Evolutionary conservation across 2,888 invertebrate species (phyloP).

Genomic region (Fragum whitleyi): DNA sequence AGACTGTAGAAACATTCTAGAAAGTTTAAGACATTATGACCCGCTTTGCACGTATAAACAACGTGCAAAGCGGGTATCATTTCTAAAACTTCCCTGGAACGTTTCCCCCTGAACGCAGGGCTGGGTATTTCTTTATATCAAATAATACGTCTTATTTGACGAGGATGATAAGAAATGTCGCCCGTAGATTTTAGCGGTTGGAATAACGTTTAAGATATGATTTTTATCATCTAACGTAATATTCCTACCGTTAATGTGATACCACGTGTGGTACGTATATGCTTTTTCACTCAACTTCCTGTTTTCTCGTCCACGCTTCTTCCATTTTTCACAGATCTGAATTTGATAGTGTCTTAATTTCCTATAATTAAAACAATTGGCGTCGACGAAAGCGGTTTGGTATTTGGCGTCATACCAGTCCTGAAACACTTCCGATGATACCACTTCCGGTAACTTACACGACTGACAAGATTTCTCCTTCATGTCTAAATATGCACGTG

Average conservation of each 20-base stretch:
- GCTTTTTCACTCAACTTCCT: slow-evolving; percentile 13
- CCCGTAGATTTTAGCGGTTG: slow-evolving; percentile 21
- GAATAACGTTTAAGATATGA: not conserved
- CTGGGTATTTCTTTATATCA: too few species aligned
- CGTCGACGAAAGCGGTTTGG: slow-evolving; percentile 12
- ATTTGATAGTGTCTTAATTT: slow-evolving; percentile 11
- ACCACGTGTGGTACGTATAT: slow-evolving; percentile 18
- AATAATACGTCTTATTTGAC: slow-evolving; percentile 8
- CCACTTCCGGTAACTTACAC: slow-evolving; percentile 18
- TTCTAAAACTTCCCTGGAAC: too few species aligned
- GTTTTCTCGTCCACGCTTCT: slow-evolving; percentile 10
- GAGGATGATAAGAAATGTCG: slow-evolving; percentile 6
- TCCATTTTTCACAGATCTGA: slow-evolving; percentile 16
- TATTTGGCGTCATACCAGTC: slow-evolving; percentile 18
- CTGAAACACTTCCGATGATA: slow-evolving; percentile 21
- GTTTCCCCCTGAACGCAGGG: too few species aligned
- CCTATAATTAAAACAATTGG: slow-evolving; percentile 7
- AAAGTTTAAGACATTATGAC: too few species aligned
- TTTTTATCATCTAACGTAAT: slow-evolving; percentile 12
- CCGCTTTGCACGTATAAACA: too few species aligned
- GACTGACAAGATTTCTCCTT: slow-evolving; percentile 13
- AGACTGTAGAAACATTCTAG: too few species aligned
- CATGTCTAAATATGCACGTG: slow-evolving; percentile 14
- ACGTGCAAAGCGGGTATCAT: too few species aligned
- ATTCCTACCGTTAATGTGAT: slow-evolving; percentile 10